Evolutionary conservation across 2,888 invertebrate species (phyloP).

Genomic region (Agonum fuliginosum): DNA sequence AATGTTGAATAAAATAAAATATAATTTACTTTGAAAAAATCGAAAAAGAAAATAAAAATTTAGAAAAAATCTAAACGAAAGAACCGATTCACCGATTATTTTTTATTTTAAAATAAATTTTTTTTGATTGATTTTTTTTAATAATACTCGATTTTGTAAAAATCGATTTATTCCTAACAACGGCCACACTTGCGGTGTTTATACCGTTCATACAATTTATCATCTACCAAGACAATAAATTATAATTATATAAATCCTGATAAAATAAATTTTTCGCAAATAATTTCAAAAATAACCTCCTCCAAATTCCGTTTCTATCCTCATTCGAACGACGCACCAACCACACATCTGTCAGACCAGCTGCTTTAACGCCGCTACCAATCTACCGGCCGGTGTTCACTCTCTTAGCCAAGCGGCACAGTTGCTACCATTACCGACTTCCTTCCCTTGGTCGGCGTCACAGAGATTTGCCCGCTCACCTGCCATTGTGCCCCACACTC

Average conservation of each 20-base stretch:
- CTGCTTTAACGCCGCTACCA: no score
- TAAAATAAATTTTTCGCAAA: no score
- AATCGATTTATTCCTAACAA: neutral
- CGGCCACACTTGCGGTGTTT: neutral
- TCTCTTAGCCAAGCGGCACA: conserved; percentile 26
- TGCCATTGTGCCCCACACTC: conserved; percentile 14
- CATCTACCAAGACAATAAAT: neutral
- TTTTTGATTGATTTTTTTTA: no score
- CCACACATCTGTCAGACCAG: no score
- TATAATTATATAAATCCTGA: neutral
- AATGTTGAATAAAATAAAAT: no score
- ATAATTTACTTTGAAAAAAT: no score
- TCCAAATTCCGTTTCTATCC: neutral
- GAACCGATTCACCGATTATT: no score
- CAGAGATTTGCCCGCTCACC: conserved; percentile 39
- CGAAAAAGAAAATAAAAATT: no score
- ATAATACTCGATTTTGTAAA: neutral
- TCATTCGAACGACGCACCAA: neutral
- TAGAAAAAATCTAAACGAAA: no score
- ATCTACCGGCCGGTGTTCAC: conserved; percentile 38
- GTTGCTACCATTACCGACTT: conserved; percentile 8
- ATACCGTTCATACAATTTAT: neutral
- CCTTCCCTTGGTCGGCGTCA: neutral
- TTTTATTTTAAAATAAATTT: no score
- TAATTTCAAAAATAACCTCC: neutral